Evolutionary conservation across 2,888 invertebrate genomes (phyloP), one percentile per base, ranked within the genome.

Genomic region (Sceliomorpha sp.): DNA sequence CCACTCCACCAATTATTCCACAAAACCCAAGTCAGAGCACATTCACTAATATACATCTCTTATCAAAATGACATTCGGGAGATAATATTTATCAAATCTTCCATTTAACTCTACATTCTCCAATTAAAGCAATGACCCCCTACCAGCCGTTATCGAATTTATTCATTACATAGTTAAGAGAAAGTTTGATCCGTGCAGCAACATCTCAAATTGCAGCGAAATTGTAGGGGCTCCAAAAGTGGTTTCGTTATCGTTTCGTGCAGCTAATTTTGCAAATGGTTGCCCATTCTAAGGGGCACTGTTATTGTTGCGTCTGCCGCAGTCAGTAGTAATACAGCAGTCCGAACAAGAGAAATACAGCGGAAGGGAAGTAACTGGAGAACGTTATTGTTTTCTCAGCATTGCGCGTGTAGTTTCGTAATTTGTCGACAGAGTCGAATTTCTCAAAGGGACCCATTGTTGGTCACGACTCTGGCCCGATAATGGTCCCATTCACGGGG

Each of bases 391-490:
- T 83, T 83, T 81, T 62, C 72, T 68, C 50, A 48, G 31, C 42
- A 58, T 53, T 62, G 45, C 32, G 56, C 66, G 67, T 72, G 71
- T 74, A 76, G 68, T 78, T 78, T 73, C 73, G 78, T 73, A 78
- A 82, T 84, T 82, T 78, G 79, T 80, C 78, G 78, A 77, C 74
- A 62, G 79, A 74, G 75, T 84, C 79, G 74, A 79, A 82, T 83
- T 82, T 80, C 83, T 80, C 75, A 80, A 83, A 82, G 81, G 75
- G 59, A 66, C 42, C 79, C 78, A 79, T 82, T 82, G 81, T 83
- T 76, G 51, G 27, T 47, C 39, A 50, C 48, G 59, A 51, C 60
- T 47, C 44, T 45, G 53, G 56, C 47, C 63, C 73, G 72, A 84
- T 83, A 84, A 83, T 81, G 78, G 78, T 72, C 72, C 78, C 81